These are phyloP conservation scores for Orthosia incerta DNA, from an alignment of 2,888 invertebrate genomes.

Conservation along the genomic window DNA sequence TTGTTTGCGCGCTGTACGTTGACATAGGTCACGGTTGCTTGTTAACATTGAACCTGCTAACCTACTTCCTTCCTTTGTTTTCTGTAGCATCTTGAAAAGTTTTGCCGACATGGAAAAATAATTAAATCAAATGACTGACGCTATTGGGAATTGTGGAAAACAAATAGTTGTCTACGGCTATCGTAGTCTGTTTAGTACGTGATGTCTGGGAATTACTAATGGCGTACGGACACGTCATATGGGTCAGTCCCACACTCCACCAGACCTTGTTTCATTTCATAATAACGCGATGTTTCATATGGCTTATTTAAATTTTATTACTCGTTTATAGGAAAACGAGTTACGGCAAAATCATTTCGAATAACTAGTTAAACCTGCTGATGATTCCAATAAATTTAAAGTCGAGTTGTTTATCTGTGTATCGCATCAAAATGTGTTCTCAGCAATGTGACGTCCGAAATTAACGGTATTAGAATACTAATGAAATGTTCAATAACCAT, in stretches of 20 bases:
- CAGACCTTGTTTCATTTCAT: constrained; percentile 48
- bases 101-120: background rate
- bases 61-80: constrained; percentile 8
- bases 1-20: constrained; percentile 21
- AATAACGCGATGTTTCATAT: constrained; percentile 42
- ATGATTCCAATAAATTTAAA: constrained; percentile 22
- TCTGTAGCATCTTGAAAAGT: constrained; percentile 2
- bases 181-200: constrained; percentile 25
- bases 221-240: constrained; percentile 48
- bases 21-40: constrained; percentile 47
- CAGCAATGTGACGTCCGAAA: constrained; percentile 12
- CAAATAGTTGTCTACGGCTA: background rate
- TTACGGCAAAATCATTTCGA: constrained; percentile 37
- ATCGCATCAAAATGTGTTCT: constrained; percentile 23
- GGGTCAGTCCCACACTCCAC: constrained; percentile 48
- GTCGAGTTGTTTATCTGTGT: constrained; percentile 12
- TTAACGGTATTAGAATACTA: constrained; percentile 37
- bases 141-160: constrained; percentile 37
- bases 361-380: constrained; percentile 40
- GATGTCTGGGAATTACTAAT: constrained; percentile 52
- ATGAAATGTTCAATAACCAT: constrained; percentile 18
- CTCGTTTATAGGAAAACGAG: constrained; percentile 35
- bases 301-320: constrained; percentile 52
- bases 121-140: constrained; percentile 6
- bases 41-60: constrained; percentile 11